Base-by-base conservation (phyloP, 2,888 invertebrate species). In the Protonemura montana region DNA sequence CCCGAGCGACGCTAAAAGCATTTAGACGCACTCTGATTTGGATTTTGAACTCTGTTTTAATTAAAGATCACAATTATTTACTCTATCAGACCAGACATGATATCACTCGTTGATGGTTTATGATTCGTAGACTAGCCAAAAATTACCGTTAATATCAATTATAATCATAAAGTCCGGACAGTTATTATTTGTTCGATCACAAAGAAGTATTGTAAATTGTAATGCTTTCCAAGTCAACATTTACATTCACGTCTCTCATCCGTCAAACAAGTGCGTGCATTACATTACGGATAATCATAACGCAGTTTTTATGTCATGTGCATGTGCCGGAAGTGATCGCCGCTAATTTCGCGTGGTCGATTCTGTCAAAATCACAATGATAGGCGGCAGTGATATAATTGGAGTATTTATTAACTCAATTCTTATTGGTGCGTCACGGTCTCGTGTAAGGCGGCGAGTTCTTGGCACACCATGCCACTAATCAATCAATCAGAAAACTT, bases 71-170 rank as follows among this genome's bases (percentile, higher is more conserved):
- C 59, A 59, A 59, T 59, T 59, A 59, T 21, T 59, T 59, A 59
- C 21, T 59, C 59, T 21, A 59, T 59, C 21, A 59, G 16, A 21
- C 59, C 13, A 59, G 59, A 59, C 59, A 59, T 59, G 59, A 59
- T 59, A 59, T 59, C 59, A 59, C 13, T 59, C 59, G 59, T 13
- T 59, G 21, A 59, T 21, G 21, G 59, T 59, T 59, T 10, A 59
- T 78, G 28, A 78, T 78, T 78, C 27, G 78, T 25, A 27, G 78
- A 78, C 78, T 78, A 78, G 78, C 26, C 78, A n/a, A 78, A 25
- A 21, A 26, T 78, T 2, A n/a, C 78, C 10, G 78, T 78, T 25
- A 16, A 78, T 78, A 26, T 78, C 78, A 78, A 78, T 78, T 27
- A 28, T 78, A 2, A 59, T 59, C 59, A 21, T 59, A 41, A 41